Evolutionary conservation across 2,113 vertebrate genomes (phyloP).

Genomic region (Microtus pennsylvanicus): DNA sequence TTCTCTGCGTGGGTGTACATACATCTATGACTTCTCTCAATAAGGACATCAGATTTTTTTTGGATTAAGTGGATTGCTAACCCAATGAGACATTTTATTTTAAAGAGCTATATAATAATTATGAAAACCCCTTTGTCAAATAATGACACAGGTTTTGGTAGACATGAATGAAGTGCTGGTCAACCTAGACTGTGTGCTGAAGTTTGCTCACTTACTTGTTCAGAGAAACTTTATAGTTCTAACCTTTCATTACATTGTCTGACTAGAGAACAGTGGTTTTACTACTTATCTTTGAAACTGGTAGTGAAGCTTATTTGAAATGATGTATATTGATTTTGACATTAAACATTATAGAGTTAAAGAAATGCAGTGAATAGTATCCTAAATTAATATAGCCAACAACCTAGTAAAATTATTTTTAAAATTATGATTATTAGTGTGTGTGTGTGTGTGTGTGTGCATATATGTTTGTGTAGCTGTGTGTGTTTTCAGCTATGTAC

Average conservation of each 20-base stretch:
- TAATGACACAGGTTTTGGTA: background rate
- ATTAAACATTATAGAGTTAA: background rate
- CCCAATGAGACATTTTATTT: background rate
- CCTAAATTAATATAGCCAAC: background rate
- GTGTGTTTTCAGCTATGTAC: background rate
- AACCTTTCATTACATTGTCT: background rate
- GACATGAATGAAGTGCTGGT: rapidly evolving
- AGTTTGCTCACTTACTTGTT: background rate
- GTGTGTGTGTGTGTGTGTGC: too few species aligned
- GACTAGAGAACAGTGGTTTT: background rate
- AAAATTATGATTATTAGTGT: background rate
- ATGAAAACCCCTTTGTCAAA: background rate
- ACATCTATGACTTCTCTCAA: background rate
- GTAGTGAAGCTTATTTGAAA: background rate
- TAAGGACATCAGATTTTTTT: background rate
- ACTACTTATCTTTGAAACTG: background rate
- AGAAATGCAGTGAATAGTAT: background rate
- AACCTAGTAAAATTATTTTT: background rate
- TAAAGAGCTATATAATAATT: background rate
- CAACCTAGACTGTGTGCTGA: background rate
- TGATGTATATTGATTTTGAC: background rate
- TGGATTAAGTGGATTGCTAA: background rate
- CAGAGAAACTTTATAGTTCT: background rate
- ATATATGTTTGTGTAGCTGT: background rate
- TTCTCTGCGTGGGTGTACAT: background rate